phyloP scores from a whole-genome alignment of 2,888 invertebrate species.

The Spatulosminthurus flaviceps region DNA sequence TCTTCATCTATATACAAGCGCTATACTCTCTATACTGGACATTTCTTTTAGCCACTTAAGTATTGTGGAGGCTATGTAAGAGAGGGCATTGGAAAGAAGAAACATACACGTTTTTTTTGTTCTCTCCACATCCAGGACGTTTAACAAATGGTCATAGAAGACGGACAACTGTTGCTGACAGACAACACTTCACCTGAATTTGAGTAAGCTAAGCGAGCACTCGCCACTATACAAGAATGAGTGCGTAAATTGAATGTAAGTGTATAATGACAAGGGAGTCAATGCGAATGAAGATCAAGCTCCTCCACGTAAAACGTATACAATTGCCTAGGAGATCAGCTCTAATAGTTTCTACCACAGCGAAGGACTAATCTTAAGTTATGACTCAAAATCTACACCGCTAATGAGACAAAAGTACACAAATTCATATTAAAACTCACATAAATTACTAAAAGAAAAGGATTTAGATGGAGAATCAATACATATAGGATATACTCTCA shows the following conservation, averaged over 20 bases:
- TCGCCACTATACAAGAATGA: slow-evolving; percentile 1
- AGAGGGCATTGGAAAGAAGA: too few species aligned
- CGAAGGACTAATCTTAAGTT: not conserved
- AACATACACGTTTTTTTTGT: not conserved
- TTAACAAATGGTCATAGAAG: slow-evolving; percentile 36
- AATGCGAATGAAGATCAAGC: not conserved
- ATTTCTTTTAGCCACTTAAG: not conserved
- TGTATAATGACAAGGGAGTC: not conserved
- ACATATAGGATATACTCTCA: not conserved
- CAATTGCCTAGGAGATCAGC: not conserved
- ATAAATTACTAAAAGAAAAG: slow-evolving; percentile 11
- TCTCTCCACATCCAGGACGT: not conserved
- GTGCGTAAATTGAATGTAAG: slow-evolving; percentile 21
- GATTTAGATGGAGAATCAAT: slow-evolving; percentile 16
- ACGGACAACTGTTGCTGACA: slow-evolving; percentile 53
- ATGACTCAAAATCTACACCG: slow-evolving; percentile 15
- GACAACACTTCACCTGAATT: slow-evolving; percentile 18
- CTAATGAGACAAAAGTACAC: slow-evolving; percentile 39
- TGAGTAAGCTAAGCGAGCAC: slow-evolving; percentile 18
- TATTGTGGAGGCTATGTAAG: not conserved
- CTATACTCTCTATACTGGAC: not conserved
- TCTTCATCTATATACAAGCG: not conserved
- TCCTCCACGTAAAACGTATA: not conserved
- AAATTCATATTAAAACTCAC: slow-evolving; percentile 25
- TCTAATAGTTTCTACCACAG: not conserved